Percentiles rank a stretch among this genome's conserved stretches.
Conservation (phyloP, 2,888 invertebrate species). For the Diplazon laetatorius region DNA sequence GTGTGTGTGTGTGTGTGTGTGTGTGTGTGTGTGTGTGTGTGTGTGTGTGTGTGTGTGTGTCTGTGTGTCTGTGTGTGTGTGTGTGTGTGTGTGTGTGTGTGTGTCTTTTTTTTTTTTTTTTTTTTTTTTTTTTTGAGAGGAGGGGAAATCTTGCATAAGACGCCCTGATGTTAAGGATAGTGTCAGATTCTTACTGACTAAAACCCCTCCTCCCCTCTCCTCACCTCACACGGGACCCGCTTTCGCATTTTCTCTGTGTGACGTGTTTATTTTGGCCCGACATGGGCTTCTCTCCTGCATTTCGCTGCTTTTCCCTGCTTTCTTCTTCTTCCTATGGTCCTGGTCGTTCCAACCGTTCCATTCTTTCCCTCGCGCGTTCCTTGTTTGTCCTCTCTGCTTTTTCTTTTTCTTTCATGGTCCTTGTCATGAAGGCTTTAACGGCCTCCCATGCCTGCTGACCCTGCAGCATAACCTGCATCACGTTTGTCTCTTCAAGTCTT, state of each 20-base stretch:
- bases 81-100: conserved; percentile 1
- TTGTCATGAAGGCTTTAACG: no score
- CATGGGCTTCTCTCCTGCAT: no score
- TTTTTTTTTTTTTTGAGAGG: conserved; percentile 17
- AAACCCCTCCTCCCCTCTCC: conserved; percentile 34
- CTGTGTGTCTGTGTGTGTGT: conserved; percentile 1
- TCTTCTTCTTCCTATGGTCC: no score
- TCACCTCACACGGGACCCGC: conserved; percentile 11
- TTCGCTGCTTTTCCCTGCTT: no score
- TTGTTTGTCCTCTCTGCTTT: conserved; percentile 8
- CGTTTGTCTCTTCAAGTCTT: no score
- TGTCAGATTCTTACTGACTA: conserved; percentile 33
- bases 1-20: conserved; percentile 3
- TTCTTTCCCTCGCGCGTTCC: neutral
- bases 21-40: conserved; percentile 2
- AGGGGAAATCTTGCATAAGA: conserved; percentile 25
- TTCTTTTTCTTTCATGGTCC: conserved; percentile 23
- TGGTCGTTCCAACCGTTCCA: no score
- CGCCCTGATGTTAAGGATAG: conserved; percentile 3
- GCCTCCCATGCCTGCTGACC: no score
- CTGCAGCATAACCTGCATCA: no score
- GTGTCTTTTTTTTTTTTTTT: neutral
- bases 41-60: conserved; percentile 1
- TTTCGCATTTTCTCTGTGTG: no score
- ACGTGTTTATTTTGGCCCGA: no score